Percentiles rank a stretch among this genome's conserved stretches.
phyloP scores from a whole-genome alignment of 2,888 invertebrate genomes.

The Yponomeuta plumbellus region DNA sequence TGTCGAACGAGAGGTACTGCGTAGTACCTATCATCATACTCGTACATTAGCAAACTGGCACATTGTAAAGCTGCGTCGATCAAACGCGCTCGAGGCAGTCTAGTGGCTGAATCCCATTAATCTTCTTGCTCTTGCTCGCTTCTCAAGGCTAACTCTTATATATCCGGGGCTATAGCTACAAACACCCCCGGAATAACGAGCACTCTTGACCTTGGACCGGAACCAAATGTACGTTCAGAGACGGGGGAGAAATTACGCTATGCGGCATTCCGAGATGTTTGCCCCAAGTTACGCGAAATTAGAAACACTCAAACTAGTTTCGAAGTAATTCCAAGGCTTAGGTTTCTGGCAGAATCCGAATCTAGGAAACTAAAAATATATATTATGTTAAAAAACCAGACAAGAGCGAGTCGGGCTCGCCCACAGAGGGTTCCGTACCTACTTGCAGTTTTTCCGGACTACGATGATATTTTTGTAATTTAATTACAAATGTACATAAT shows the following conservation, averaged over 20 bases:
- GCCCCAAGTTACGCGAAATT: conserved; percentile 33
- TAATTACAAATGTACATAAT: too few relatives aligned
- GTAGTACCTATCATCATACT: not conserved
- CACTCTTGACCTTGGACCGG: conserved; percentile 42
- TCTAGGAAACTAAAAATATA: not conserved
- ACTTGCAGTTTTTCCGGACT: too few relatives aligned
- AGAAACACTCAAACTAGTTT: not conserved
- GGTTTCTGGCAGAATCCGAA: not conserved
- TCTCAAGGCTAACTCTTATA: conserved; percentile 24
- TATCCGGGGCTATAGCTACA: conserved; percentile 24
- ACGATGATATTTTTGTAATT: too few relatives aligned
- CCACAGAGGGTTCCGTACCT: too few relatives aligned
- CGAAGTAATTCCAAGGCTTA: too few relatives aligned
- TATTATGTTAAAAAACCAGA: too few relatives aligned
- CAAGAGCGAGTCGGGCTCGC: too few relatives aligned
- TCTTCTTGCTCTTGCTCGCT: conserved; percentile 11
- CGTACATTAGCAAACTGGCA: not conserved
- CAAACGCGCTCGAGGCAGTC: not conserved
- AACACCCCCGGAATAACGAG: not conserved
- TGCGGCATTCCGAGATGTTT: conserved; percentile 44
- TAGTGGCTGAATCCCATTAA: not conserved
- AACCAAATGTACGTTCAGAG: conserved; percentile 43
- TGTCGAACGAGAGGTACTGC: not conserved
- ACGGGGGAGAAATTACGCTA: conserved; percentile 39
- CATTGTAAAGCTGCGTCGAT: conserved; percentile 3